A percentile compares a stretch with the other conserved stretches of the same genome.
Conservation (phyloP, 2,797 vertebrate genomes). For the Anas georgica region DNA sequence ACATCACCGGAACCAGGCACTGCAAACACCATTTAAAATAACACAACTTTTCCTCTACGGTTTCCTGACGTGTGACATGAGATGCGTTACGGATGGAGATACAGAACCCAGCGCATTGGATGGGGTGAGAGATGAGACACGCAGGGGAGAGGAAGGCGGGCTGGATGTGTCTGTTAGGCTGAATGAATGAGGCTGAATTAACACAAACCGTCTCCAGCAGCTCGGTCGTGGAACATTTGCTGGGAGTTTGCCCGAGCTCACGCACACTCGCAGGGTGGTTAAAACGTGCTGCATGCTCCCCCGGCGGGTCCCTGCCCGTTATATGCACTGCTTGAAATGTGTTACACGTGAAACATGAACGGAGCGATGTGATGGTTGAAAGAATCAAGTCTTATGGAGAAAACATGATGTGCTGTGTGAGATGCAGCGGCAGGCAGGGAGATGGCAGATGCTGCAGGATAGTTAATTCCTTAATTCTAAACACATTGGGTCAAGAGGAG, state of each 20-base stretch:
- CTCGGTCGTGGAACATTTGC: background rate
- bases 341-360: background rate
- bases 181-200: background rate
- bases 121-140: background rate
- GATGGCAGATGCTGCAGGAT: background rate
- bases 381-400: conserved; percentile 70
- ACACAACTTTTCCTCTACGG: background rate
- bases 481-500: conserved; percentile 11
- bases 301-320: background rate
- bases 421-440: conserved; percentile 48
- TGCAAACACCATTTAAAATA: background rate
- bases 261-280: background rate
- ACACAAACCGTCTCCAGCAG: background rate
- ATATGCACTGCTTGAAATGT: background rate
- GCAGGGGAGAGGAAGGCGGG: background rate
- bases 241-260: background rate
- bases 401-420: conserved; percentile 15
- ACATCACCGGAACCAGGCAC: background rate
- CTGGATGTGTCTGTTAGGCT: background rate
- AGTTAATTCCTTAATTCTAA: conserved; percentile 64
- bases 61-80: background rate
- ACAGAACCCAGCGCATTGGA: background rate
- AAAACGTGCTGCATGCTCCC: background rate
- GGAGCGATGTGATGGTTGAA: conserved; percentile 63
- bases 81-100: background rate